These are phyloP conservation scores for Tribolium castaneum DNA, from an alignment of 1,140 invertebrate genomes.

Conservation along the genomic window DNA sequence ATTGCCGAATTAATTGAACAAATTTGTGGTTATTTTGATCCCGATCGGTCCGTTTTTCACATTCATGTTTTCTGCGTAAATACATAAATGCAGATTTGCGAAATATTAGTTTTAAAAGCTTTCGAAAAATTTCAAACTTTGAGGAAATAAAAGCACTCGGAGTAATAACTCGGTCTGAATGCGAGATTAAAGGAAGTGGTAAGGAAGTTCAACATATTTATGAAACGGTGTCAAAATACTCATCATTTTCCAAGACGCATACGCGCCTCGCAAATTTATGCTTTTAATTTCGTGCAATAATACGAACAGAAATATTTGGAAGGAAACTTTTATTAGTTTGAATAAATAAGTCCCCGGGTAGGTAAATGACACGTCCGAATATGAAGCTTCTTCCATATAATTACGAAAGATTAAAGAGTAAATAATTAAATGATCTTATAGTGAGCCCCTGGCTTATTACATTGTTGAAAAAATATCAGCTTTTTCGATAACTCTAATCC, in stretches of 20 bases:
- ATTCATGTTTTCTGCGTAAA: conserved; percentile 13
- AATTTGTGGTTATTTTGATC: conserved; percentile 9
- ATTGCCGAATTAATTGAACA: conserved; percentile 2
- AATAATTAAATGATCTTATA: conserved; percentile 11
- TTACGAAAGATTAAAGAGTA: no score
- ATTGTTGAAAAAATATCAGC: neutral
- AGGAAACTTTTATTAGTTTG: conserved; percentile 1
- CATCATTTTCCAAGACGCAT: neutral
- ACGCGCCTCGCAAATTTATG: conserved; percentile 11
- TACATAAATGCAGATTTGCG: neutral
- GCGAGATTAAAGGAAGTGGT: neutral
- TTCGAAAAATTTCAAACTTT: neutral
- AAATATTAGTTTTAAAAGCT: neutral
- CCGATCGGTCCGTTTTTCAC: neutral
- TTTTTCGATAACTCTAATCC: neutral
- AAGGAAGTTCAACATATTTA: conserved; percentile 2
- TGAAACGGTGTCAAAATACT: conserved; percentile 17
- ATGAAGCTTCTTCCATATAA: neutral
- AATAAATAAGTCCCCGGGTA: neutral
- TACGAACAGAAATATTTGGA: conserved; percentile 6
- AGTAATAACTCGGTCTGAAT: neutral
- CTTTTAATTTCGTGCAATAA: conserved; percentile 27
- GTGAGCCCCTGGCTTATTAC: neutral
- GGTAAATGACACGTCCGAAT: neutral
- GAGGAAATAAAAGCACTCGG: neutral